phyloP scores from a whole-genome alignment of 2,797 vertebrate species.

The Danio tinwini region DNA sequence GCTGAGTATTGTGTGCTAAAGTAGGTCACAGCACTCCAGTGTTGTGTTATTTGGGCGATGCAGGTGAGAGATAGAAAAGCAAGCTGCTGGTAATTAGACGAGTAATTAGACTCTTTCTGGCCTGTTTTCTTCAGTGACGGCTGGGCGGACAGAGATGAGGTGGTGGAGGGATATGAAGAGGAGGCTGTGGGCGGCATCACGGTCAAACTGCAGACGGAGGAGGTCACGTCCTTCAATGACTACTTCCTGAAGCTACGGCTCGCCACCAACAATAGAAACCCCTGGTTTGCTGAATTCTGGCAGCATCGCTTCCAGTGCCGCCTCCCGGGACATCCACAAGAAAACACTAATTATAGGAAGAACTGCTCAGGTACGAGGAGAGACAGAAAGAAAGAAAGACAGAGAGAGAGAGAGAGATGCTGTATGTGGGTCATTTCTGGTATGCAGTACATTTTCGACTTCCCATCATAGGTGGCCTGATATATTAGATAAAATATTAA shows the following conservation, averaged over 20 bases:
- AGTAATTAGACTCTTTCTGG: slow-evolving; percentile 45
- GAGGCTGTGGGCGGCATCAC: slow-evolving; percentile 97
- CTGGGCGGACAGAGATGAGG: slow-evolving; percentile 98
- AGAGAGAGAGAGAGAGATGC: background rate
- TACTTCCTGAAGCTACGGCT: slow-evolving; percentile 92
- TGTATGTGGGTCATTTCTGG: slow-evolving; percentile 12
- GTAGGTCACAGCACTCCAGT: slow-evolving; percentile 50
- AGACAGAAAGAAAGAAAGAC: background rate
- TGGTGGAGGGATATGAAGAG: slow-evolving; percentile 94
- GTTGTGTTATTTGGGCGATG: slow-evolving; percentile 5
- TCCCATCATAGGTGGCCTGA: background rate
- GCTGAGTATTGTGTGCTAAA: slow-evolving; percentile 38
- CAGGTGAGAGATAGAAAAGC: slow-evolving; percentile 13
- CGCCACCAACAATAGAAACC: slow-evolving; percentile 92
- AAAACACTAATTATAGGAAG: slow-evolving; percentile 89
- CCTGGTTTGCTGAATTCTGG: slow-evolving; percentile 99
- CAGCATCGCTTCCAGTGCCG: slow-evolving; percentile 97
- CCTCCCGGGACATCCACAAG: slow-evolving; percentile 88
- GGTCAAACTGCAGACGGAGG: slow-evolving; percentile 92
- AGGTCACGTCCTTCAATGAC: slow-evolving; percentile 92
- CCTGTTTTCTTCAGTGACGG: slow-evolving; percentile 82
- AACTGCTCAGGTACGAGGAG: slow-evolving; percentile 91
- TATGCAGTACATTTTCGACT: background rate
- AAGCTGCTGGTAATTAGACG: slow-evolving; percentile 38
- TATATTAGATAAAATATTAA: slow-evolving; percentile 5